These are phyloP conservation scores for Pangasius sanitwongsei DNA, from an alignment of 2,797 vertebrate species.

Conservation along the genomic window DNA sequence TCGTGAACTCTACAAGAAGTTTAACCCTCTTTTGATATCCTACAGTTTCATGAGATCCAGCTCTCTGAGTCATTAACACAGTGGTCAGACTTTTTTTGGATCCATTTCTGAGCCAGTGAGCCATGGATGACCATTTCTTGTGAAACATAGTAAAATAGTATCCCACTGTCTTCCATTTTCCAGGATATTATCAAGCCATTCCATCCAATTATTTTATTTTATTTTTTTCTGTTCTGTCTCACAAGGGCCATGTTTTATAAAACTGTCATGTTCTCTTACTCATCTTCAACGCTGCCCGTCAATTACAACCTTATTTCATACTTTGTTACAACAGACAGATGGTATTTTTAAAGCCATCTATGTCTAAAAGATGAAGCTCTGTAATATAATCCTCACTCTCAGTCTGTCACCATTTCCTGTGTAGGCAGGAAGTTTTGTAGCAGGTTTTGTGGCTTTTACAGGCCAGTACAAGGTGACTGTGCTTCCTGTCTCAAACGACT, in stretches of 20 bases:
- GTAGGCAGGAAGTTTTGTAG: slow-evolving; percentile 58
- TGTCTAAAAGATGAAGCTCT: slow-evolving; percentile 9
- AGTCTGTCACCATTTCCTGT: slow-evolving; percentile 64
- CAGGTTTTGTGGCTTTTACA: slow-evolving; percentile 51
- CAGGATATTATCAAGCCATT: background rate
- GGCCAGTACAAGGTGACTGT: slow-evolving; percentile 54
- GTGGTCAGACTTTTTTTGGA: background rate
- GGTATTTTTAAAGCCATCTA: background rate
- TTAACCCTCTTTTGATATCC: background rate
- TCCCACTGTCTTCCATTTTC: background rate
- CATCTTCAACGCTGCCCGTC: background rate
- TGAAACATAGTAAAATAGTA: background rate
- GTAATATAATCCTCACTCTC: slow-evolving; percentile 40
- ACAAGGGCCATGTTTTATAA: too few species aligned
- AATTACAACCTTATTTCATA: background rate
- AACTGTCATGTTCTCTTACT: background rate
- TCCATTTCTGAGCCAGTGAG: background rate
- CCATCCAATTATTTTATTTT: background rate
- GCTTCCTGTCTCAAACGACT: slow-evolving; percentile 63
- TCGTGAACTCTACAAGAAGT: background rate
- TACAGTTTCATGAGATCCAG: background rate
- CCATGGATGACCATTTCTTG: background rate
- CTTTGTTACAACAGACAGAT: background rate
- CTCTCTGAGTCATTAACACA: background rate
- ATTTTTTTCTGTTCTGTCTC: background rate